Evolutionary conservation across 2,113 vertebrate species (phyloP), one percentile per base, ranked within the genome.

Genomic region (Melanostigma gelatinosum): DNA sequence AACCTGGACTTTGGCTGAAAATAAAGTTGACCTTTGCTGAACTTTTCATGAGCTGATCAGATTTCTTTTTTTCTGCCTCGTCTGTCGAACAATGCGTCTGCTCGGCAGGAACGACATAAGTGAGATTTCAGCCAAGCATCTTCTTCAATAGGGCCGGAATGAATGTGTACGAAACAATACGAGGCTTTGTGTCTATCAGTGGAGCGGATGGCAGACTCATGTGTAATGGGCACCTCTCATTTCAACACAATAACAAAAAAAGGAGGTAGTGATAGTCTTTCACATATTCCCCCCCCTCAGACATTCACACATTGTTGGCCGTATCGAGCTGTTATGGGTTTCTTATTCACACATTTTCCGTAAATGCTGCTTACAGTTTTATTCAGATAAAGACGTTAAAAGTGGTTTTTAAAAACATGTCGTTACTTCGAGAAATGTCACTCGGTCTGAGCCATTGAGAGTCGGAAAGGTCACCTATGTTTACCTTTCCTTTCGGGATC

Each of bases 401-500:
- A 34, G 18, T 5, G 11, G 24, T 62, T 62, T 18, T 15, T 50
- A 15, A 27, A 27, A 16, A 32, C 13, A 57, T 16, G 55, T 58
- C 13, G 12, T 29, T 36, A 24, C 5, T 22, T 1, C 11, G 20
- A 36, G 61, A 64, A 8, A 10, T 29, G 1, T 48, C 3, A 32
- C 18, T 22, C 3, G 44, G 16, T 34, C 18, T 2, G 16, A 34
- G 24, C 7, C 3, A 20, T 7, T 18, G 0, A 66, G 40, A 44
- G 60, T 20, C 9, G 4, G 52, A 55, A 10, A 9, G 20, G 22
- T 65, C 2, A 18, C 8, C 15, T 0, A 1, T 44, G 20, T 58
- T 75, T 93, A 96, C 98, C 97, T 99, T 99, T 94, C 98, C 98
- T 94, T 97, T 97, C 0, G 98, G 98, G 78, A 99, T 99, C 90